phyloP scores from a whole-genome alignment of 1,140 invertebrate genomes.

The Argopecten irradians region DNA sequence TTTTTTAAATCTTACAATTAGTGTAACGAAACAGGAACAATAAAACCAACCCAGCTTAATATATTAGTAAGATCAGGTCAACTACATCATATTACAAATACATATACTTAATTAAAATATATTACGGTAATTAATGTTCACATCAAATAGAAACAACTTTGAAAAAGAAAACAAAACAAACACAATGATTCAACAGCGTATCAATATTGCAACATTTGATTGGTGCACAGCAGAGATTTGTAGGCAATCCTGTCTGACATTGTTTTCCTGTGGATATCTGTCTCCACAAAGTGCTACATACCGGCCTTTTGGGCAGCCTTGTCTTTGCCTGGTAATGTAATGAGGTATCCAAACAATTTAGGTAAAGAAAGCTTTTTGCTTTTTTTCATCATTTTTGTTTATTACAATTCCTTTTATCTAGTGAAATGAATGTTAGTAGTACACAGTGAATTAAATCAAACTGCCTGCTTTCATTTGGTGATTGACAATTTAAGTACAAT shows the following conservation, averaged over 20 bases:
- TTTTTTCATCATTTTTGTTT: background rate
- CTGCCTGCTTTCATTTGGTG: too few relatives aligned
- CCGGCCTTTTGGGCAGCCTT: conserved; percentile 5
- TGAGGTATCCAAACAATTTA: background rate
- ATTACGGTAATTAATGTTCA: background rate
- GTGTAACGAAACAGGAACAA: background rate
- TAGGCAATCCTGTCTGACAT: background rate
- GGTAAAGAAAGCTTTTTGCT: background rate
- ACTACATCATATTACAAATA: background rate
- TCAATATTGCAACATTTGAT: conserved; percentile 18
- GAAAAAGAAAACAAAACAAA: conserved; percentile 15
- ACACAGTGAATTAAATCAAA: too few relatives aligned
- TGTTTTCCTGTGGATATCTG: background rate
- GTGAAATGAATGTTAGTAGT: too few relatives aligned
- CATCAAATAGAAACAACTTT: too few relatives aligned
- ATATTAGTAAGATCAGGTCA: background rate
- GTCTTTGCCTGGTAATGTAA: conserved; percentile 8
- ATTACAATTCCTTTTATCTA: background rate
- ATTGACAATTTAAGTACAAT: too few relatives aligned
- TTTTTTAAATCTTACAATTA: too few relatives aligned
- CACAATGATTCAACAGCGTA: background rate
- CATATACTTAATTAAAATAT: background rate
- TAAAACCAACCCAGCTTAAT: background rate
- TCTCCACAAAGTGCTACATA: background rate
- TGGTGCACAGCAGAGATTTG: background rate